Conservation (phyloP, 2,113 vertebrate species). For the Melanerpes aurifrons region DNA sequence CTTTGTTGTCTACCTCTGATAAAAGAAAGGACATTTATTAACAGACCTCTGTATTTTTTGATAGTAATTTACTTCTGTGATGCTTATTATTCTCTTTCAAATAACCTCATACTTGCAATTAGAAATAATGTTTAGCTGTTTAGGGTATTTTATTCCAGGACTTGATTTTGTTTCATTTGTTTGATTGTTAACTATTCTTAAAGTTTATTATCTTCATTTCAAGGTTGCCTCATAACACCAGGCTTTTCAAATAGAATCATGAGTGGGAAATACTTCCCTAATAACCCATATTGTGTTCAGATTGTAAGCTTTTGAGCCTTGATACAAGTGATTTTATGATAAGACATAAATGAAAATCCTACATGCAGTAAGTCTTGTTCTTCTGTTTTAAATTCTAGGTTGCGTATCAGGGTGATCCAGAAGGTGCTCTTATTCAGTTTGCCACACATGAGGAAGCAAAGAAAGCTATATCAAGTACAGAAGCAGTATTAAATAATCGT, state of each 20-base stretch:
- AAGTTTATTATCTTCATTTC: not conserved
- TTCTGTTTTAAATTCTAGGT: conserved; percentile 81
- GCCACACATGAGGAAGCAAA: conserved; percentile 90
- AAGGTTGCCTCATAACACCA: not conserved
- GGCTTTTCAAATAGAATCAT: not conserved
- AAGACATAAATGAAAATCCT: not conserved
- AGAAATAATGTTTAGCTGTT: not conserved
- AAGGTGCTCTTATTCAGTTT: conserved; percentile 96
- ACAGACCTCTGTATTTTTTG: not conserved
- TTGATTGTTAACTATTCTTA: not conserved
- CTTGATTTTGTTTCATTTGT: not conserved
- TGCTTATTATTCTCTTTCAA: not conserved
- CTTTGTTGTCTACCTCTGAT: not conserved
- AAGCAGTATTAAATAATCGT: conserved; percentile 96
- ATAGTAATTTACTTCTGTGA: not conserved
- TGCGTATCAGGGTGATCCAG: conserved; percentile 92
- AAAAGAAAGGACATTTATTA: not conserved
- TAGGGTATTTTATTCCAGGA: not conserved
- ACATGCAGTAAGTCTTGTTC: not conserved
- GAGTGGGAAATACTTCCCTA: not conserved
- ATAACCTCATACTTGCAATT: not conserved
- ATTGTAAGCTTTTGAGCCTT: not conserved
- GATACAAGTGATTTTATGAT: not conserved
- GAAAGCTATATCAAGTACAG: conserved; percentile 93
- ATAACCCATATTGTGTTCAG: not conserved